These are phyloP conservation scores for Bradysia coprophila DNA, from an alignment of 1,140 invertebrate genomes.

Conservation along the genomic window DNA sequence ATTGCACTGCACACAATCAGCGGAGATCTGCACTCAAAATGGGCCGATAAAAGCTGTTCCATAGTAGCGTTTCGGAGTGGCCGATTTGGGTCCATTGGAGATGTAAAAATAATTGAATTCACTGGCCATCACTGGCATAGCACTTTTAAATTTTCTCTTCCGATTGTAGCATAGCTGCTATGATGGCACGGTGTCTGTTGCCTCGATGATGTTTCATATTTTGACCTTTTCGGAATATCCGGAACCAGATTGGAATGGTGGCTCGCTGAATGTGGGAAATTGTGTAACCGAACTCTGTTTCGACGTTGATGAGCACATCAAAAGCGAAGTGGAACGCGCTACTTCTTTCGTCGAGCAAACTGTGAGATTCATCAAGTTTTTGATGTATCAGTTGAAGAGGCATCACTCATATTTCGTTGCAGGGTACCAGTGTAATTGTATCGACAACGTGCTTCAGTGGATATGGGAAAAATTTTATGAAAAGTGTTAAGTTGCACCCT, in stretches of 20 bases:
- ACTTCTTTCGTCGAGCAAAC: not conserved
- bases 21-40: slow-evolving; percentile 30
- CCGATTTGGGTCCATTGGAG: slow-evolving; percentile 18
- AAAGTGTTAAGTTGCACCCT: slow-evolving; percentile 29
- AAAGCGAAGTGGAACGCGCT: slow-evolving; percentile 13
- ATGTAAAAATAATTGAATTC: slow-evolving; percentile 8
- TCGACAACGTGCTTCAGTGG: slow-evolving; percentile 22
- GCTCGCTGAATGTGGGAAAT: not conserved
- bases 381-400: no score
- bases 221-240: slow-evolving; percentile 19
- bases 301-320: slow-evolving; percentile 13
- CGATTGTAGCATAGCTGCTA: slow-evolving; percentile 29
- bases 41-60: slow-evolving; percentile 31
- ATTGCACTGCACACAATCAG: slow-evolving; percentile 14
- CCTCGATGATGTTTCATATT: slow-evolving; percentile 16
- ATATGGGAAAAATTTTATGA: slow-evolving; percentile 34
- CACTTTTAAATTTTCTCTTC: no score
- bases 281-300: slow-evolving; percentile 14
- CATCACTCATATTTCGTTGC: no score
- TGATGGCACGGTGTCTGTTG: slow-evolving; percentile 33
- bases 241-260: slow-evolving; percentile 13
- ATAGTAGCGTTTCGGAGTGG: slow-evolving; percentile 31
- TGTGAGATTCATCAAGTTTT: no score
- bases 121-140: not conserved
- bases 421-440: slow-evolving; percentile 25